Evolutionary conservation across 1,140 invertebrate genomes (phyloP), one percentile per base, ranked within the genome.

Genomic region (Heterodera carotae): DNA sequence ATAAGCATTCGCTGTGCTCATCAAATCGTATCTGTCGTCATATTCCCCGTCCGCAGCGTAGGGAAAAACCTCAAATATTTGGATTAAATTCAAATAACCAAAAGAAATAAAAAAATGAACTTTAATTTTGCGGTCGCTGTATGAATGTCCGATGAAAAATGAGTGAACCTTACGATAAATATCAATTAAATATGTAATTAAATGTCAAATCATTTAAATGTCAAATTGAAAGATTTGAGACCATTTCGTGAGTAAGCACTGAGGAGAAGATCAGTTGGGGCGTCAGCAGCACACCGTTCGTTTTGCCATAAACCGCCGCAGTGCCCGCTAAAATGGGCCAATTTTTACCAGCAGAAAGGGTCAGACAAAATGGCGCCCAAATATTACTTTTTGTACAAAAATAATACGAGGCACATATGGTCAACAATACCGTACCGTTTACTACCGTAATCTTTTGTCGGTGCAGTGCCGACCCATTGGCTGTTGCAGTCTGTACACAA

Each of bases 141-240:
- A 88, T 5, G 86, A 88, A 76, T 86, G 85, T 7, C 85, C 85
- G 78, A 86, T 87, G 77, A 82, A 86, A 68, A 86, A 87, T 34
- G 69, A 76, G 76, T 86, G 85, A 29, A 88, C 72, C 72, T 74
- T 43, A 56, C 7, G 59, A 18, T 39, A 18, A 15, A 27, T 12
- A 2, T 69, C 10, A 27, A 69, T 33, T 69, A 29, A 69, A 43
- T 2, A 10, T 43, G n/a, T n/a, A 10, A 43, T 43, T 43, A 29
- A 1, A n/a, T n/a, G 25, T 8, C n/a, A 31, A 69, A n/a, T 33
- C 39, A 68, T n/a, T n/a, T n/a, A n/a, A n/a, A n/a, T n/a, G n/a
- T n/a, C 39, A 27, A 68, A 68, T n/a, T 27, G 27, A 68, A 69
- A 36, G 12, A 27, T 34, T 69, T 69, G n/a, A 25, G 29, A 62